phyloP scores from a whole-genome alignment of 2,797 vertebrate genomes.

The Danio aesculapii region DNA sequence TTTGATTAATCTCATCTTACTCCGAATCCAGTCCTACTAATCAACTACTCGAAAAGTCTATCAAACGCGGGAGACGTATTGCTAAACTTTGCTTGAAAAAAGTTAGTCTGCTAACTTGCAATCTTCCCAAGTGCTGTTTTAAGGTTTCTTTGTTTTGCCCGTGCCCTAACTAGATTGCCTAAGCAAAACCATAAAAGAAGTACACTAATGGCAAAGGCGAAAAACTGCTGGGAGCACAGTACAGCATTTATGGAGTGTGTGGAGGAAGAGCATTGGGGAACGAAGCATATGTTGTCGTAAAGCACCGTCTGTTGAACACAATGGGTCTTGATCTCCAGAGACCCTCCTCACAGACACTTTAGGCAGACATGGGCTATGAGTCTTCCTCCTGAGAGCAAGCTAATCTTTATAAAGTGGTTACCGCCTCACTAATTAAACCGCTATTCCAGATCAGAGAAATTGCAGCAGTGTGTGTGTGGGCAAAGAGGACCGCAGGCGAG shows the following conservation, averaged over 20 bases:
- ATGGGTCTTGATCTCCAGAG: constrained; percentile 74
- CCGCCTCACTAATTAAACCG: constrained; percentile 60
- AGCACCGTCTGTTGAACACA: constrained; percentile 76
- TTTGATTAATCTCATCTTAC: not conserved
- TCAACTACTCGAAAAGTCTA: not conserved
- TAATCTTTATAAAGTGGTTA: constrained; percentile 80
- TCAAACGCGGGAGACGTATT: not conserved
- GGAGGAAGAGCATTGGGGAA: constrained; percentile 70
- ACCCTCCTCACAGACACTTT: constrained; percentile 73
- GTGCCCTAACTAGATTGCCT: constrained; percentile 33
- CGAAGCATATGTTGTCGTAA: constrained; percentile 81
- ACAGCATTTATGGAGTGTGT: constrained; percentile 73
- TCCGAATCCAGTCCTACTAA: not conserved
- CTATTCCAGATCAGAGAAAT: constrained; percentile 41
- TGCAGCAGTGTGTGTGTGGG: constrained; percentile 6
- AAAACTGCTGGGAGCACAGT: constrained; percentile 44
- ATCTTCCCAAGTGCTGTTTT: constrained; percentile 2
- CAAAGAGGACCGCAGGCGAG: not conserved
- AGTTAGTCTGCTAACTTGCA: constrained; percentile 31
- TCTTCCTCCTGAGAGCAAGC: constrained; percentile 68
- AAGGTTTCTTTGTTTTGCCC: constrained; percentile 24
- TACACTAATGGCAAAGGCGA: constrained; percentile 46
- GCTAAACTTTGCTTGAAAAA: constrained; percentile 8
- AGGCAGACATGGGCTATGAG: constrained; percentile 68
- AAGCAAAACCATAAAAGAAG: constrained; percentile 44